Conservation (phyloP, 1,140 invertebrate species). For the Drosophila kohkoa region DNA sequence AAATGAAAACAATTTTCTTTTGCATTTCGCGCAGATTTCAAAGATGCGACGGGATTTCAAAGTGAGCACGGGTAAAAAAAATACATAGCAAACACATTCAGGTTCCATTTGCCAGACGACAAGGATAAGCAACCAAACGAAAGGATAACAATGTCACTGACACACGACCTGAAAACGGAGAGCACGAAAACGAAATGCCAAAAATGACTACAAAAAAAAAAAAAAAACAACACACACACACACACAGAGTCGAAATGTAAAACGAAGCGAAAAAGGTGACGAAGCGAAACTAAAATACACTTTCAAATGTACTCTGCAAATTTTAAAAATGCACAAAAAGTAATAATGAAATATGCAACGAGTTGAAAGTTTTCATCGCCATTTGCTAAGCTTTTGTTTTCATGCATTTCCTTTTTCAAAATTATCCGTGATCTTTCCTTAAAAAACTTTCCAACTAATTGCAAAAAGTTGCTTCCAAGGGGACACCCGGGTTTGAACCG, state of each 20-base stretch:
- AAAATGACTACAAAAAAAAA: conserved; percentile 1
- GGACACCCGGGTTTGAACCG: conserved; percentile 97
- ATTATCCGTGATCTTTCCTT: neutral
- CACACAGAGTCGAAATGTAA: neutral
- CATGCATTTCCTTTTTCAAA: neutral
- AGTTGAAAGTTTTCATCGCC: too few relatives aligned
- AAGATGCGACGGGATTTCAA: conserved; percentile 17
- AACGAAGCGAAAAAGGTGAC: neutral
- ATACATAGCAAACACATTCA: conserved; percentile 33
- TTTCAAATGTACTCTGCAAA: neutral
- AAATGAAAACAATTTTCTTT: conserved; percentile 37
- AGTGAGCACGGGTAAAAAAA: conserved; percentile 4
- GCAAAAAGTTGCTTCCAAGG: conserved; percentile 85
- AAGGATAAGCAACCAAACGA: conserved; percentile 70
- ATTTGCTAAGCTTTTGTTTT: neutral
- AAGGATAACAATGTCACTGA: conserved; percentile 76
- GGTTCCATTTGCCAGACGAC: conserved; percentile 69
- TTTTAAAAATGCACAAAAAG: neutral
- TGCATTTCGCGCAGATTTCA: conserved; percentile 43
- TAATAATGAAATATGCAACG: too few relatives aligned
- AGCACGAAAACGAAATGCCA: conserved; percentile 12
- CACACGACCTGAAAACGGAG: conserved; percentile 51
- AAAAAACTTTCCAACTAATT: neutral
- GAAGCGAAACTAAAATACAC: conserved; percentile 8
- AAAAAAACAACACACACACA: neutral